A percentile compares a stretch with the other conserved stretches of the same genome.
Evolutionary conservation across 1,140 invertebrate species (phyloP).

Genomic region (Trinorchestia longiramus): DNA sequence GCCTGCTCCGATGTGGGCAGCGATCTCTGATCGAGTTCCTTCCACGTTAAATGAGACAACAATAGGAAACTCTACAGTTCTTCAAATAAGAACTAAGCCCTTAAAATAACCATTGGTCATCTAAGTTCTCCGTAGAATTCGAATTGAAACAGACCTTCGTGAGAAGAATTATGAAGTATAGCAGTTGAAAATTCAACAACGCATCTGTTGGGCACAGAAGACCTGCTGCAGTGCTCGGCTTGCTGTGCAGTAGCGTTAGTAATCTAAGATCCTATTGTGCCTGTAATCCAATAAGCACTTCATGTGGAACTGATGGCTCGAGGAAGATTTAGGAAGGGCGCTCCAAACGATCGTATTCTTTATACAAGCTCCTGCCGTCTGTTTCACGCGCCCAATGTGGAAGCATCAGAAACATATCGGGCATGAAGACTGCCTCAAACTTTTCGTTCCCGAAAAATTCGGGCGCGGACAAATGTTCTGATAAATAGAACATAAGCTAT

Average conservation of each 20-base stretch:
- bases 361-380: background rate
- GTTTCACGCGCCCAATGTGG: background rate
- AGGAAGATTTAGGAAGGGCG: conserved; percentile 17
- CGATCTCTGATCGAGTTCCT: too few relatives aligned
- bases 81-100: background rate
- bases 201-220: background rate
- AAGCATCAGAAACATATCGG: background rate
- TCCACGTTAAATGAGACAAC: background rate
- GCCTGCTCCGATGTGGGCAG: too few relatives aligned
- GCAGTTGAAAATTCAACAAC: background rate
- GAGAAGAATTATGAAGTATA: background rate
- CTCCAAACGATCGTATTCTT: conserved; percentile 7
- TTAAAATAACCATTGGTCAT: background rate
- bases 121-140: background rate
- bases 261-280: background rate
- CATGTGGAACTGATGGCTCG: conserved; percentile 14
- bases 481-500: background rate
- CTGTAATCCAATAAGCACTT: conserved; percentile 45
- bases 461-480: background rate
- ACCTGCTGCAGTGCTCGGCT: background rate
- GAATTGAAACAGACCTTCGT: background rate
- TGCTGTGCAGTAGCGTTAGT: background rate
- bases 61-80: background rate
- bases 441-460: background rate
- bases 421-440: background rate